These are phyloP conservation scores for Dromaius novaehollandiae DNA, from an alignment of 2,113 vertebrate species.

Conservation along the genomic window DNA sequence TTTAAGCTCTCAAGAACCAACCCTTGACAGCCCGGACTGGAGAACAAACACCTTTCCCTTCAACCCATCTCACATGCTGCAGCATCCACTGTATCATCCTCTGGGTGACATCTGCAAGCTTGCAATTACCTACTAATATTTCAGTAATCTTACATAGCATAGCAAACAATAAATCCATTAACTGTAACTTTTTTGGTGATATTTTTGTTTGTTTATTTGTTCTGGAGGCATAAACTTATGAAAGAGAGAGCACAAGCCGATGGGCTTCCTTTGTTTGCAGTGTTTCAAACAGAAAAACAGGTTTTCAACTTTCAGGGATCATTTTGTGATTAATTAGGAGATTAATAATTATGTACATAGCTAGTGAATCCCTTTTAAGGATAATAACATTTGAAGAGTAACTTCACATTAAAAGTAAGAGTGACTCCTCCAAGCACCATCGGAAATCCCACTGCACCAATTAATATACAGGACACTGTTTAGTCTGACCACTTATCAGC, in stretches of 20 bases:
- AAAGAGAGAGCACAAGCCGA: background rate
- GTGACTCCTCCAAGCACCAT: background rate
- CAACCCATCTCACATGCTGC: background rate
- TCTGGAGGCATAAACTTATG: background rate
- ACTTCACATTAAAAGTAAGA: background rate
- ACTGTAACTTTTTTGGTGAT: background rate
- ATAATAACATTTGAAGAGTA: background rate
- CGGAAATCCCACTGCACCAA: background rate
- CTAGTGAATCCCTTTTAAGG: background rate
- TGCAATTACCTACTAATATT: conserved; percentile 1
- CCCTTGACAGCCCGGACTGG: background rate
- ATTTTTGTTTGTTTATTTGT: background rate
- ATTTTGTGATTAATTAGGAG: background rate
- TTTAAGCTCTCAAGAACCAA: background rate
- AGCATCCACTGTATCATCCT: background rate
- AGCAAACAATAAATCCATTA: conserved; percentile 4
- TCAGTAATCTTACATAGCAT: background rate
- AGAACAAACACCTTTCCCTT: background rate
- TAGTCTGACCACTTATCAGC: background rate
- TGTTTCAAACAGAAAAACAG: background rate
- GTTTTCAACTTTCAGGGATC: background rate
- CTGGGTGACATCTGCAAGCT: background rate
- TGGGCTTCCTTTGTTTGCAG: background rate
- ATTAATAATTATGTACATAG: conserved; percentile 13
- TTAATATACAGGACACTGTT: background rate